A percentile compares a stretch with the other conserved stretches of the same genome.
Evolutionary conservation across 2,888 invertebrate species (phyloP).

Genomic region (Drepanosiphum platanoidis): DNA sequence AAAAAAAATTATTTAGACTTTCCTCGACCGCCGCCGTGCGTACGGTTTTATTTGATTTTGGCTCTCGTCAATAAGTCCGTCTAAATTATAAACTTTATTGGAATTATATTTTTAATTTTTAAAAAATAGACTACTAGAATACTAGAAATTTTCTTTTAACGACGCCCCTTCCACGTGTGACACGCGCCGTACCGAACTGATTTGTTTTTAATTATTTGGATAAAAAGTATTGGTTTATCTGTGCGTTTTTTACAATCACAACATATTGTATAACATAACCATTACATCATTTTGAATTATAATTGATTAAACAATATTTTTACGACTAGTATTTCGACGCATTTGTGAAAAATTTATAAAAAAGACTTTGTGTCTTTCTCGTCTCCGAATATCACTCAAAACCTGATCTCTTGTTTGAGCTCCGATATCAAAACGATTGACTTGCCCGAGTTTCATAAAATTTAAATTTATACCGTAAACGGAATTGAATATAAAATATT

Average conservation of each 20-base stretch:
- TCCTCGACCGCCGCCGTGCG: too few species aligned
- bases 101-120: not conserved
- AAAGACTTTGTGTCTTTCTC: not conserved
- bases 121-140: not conserved
- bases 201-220: not conserved
- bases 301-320: too few species aligned
- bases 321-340: too few species aligned
- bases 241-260: too few species aligned
- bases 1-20: too few species aligned
- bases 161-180: not conserved
- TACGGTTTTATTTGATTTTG: too few species aligned
- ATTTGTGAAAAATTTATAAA: not conserved
- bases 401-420: not conserved
- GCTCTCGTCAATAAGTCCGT: slow-evolving; percentile 4
- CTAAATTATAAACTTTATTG: not conserved
- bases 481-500: not conserved
- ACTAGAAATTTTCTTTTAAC: not conserved
- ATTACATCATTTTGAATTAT: not conserved
- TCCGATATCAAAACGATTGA: not conserved
- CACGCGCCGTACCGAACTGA: slow-evolving; percentile 13
- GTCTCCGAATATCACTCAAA: not conserved
- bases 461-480: not conserved
- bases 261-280: too few species aligned
- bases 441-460: not conserved
- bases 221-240: not conserved